Percentiles rank a stretch among this genome's conserved stretches.
Conservation (phyloP, 2,888 invertebrate species). For the Falcaria lacertinaria region DNA sequence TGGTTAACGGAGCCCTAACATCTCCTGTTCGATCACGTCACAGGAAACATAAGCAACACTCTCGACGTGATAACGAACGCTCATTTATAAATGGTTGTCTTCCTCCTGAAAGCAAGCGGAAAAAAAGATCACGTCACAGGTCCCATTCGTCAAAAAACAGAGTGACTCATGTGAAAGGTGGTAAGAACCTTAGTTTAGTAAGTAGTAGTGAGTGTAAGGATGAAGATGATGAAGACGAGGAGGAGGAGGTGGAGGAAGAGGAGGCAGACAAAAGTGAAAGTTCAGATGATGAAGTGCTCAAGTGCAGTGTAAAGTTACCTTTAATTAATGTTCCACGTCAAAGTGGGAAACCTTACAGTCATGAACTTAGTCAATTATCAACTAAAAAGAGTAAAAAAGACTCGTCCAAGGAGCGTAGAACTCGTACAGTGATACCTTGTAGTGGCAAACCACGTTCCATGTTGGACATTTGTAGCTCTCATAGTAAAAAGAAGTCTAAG, state of each 20-base stretch:
- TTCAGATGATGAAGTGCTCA: conserved; percentile 72
- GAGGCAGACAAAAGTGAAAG: conserved; percentile 45
- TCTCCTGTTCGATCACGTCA: conserved; percentile 56
- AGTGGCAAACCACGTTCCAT: conserved; percentile 76
- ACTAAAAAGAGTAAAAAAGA: conserved; percentile 71
- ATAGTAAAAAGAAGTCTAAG: conserved; percentile 73
- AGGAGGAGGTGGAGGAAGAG: conserved; percentile 29
- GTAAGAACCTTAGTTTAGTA: conserved; percentile 75
- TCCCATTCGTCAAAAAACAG: conserved; percentile 49
- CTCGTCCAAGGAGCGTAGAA: conserved; percentile 55
- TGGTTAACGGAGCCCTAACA: conserved; percentile 55
- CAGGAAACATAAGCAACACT: conserved; percentile 66
- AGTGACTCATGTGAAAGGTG: conserved; percentile 68
- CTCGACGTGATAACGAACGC: conserved; percentile 52
- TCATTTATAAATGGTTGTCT: conserved; percentile 56
- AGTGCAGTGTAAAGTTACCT: conserved; percentile 71
- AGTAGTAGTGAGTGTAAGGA: conserved; percentile 73
- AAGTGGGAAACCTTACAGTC: conserved; percentile 77
- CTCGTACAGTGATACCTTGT: conserved; percentile 63
- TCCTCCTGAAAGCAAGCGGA: conserved; percentile 58
- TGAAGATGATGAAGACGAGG: conserved; percentile 42
- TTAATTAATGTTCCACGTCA: conserved; percentile 60
- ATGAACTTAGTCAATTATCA: conserved; percentile 79
- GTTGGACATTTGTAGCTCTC: conserved; percentile 70
- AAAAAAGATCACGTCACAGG: conserved; percentile 61